These are phyloP conservation scores for Malacosoma neustria DNA, from an alignment of 2,888 invertebrate genomes.

Conservation along the genomic window DNA sequence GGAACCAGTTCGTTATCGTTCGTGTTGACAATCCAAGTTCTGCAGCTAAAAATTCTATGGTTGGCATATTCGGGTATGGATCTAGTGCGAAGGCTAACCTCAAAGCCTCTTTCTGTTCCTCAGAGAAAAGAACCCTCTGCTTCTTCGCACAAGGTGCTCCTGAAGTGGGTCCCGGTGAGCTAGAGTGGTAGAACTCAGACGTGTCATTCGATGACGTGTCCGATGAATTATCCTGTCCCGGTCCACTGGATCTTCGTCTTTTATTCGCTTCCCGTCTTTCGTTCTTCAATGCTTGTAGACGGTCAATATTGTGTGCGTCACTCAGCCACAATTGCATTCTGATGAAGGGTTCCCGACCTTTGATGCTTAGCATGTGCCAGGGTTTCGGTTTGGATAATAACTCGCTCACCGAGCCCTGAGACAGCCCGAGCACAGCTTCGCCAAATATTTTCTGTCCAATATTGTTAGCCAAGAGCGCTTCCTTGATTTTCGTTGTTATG, in stretches of 20 bases:
- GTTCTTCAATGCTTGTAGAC: constrained; percentile 92
- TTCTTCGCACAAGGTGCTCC: constrained; percentile 93
- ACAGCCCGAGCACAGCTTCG: constrained; percentile 96
- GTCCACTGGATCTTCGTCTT: constrained; percentile 87
- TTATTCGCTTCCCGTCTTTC: constrained; percentile 94
- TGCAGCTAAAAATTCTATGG: constrained; percentile 95
- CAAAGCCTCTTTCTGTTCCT: constrained; percentile 98
- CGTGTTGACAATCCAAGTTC: constrained; percentile 94
- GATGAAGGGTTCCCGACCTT: constrained; percentile 97
- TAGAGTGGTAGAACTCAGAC: constrained; percentile 90
- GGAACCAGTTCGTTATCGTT: constrained; percentile 99
- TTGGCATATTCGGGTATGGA: constrained; percentile 97
- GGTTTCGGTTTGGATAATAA: constrained; percentile 98
- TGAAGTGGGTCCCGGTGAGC: constrained; percentile 83
- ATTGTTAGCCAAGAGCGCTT: constrained; percentile 95
- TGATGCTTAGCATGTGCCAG: constrained; percentile 99
- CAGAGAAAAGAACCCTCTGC: constrained; percentile 96
- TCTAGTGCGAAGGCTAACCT: constrained; percentile 95
- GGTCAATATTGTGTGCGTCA: constrained; percentile 95
- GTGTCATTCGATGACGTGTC: constrained; percentile 93
- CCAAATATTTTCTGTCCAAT: constrained; percentile 99
- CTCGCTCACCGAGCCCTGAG: constrained; percentile 98
- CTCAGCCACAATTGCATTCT: constrained; percentile 98
- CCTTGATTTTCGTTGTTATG: constrained; percentile 97
- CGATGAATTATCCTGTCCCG: constrained; percentile 89